Conservation (phyloP, 2,113 vertebrate species). For the Cranoglanis bouderius region DNA sequence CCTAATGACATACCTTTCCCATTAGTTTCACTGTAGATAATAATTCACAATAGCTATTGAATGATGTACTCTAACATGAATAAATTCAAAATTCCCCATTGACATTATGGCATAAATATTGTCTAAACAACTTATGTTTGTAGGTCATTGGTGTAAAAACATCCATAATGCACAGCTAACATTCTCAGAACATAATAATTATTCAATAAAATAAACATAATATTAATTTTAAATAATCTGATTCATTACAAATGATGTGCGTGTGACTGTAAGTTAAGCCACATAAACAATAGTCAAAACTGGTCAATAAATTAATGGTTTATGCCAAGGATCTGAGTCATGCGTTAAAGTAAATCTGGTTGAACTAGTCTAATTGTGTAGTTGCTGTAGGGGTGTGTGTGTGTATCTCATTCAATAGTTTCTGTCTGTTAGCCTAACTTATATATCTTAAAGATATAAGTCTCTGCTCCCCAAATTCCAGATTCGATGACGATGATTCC, state of each 20-base stretch:
- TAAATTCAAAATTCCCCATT: background rate
- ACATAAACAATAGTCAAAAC: constrained; percentile 26
- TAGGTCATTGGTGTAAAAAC: background rate
- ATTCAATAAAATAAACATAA: background rate
- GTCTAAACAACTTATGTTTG: background rate
- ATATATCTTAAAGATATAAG: background rate
- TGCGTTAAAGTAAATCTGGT: constrained; percentile 33
- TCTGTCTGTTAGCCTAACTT: background rate
- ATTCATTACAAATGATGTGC: background rate
- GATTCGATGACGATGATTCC: background rate
- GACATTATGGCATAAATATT: background rate
- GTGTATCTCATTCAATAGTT: background rate
- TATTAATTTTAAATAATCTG: background rate
- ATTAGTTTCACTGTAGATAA: background rate
- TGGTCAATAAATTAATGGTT: background rate
- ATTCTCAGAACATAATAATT: background rate
- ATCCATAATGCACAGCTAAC: background rate
- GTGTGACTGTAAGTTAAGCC: background rate
- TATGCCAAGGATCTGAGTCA: background rate
- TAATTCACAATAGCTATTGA: background rate
- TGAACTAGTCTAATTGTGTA: constrained; percentile 38
- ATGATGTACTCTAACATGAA: background rate
- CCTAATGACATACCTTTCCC: background rate
- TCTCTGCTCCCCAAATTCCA: background rate
- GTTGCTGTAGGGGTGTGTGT: background rate